A percentile compares a stretch with the other conserved stretches of the same genome.
Conservation (phyloP, 2,113 vertebrate species). For the Cinclus cinclus region DNA sequence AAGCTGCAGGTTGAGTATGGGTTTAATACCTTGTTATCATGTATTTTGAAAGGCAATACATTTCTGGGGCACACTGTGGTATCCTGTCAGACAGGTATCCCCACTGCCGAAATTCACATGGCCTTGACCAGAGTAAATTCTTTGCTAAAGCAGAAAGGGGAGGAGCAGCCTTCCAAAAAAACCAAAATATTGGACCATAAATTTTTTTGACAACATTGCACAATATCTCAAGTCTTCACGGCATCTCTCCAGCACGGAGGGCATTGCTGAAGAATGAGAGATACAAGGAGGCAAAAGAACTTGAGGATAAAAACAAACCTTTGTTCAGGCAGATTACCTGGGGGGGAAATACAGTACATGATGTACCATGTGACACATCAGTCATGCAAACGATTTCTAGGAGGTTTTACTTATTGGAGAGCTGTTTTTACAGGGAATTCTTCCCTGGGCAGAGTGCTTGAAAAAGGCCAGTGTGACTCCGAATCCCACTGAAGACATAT, state of each 20-base stretch:
- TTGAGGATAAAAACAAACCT: slow-evolving; percentile 31
- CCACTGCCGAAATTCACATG: not conserved
- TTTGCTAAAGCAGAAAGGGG: slow-evolving; percentile 27
- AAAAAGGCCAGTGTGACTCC: not conserved
- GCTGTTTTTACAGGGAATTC: slow-evolving; percentile 19
- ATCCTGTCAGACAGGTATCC: not conserved
- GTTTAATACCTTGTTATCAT: not conserved
- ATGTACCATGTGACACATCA: slow-evolving; percentile 27
- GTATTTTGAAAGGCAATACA: not conserved
- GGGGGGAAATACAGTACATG: slow-evolving; percentile 15
- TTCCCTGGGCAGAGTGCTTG: not conserved
- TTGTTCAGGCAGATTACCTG: slow-evolving; percentile 45
- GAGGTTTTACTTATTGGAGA: not conserved
- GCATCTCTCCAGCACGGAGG: not conserved
- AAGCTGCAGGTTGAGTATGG: not conserved
- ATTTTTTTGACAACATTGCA: slow-evolving; percentile 53
- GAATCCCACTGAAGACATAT: not conserved
- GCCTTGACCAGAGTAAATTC: slow-evolving; percentile 30
- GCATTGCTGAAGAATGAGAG: not conserved
- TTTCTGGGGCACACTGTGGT: not conserved
- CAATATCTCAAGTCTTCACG: not conserved
- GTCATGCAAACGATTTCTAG: slow-evolving; percentile 30
- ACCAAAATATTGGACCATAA: slow-evolving; percentile 8
- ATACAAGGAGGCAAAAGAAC: not conserved
- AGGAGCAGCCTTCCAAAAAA: not conserved